Percentiles rank a stretch among this genome's conserved stretches.
Conservation (phyloP, 2,888 invertebrate genomes). For the Yponomeuta malinellus region DNA sequence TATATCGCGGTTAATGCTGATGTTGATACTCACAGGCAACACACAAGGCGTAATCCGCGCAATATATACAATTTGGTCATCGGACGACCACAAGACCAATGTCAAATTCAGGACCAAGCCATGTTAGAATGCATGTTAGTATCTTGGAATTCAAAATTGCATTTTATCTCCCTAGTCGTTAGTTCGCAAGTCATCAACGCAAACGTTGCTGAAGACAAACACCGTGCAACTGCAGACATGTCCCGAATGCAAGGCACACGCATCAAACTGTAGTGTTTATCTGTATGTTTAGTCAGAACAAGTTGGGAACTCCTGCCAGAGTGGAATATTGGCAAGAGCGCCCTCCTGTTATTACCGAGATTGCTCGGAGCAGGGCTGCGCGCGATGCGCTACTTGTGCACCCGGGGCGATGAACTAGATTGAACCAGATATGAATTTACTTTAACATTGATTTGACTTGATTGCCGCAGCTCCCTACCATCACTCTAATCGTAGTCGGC, state of each 20-base stretch:
- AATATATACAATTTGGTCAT: no score
- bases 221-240: not conserved
- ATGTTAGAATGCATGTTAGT: not conserved
- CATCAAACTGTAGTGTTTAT: constrained; percentile 12
- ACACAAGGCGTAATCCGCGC: no score
- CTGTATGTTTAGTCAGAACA: constrained; percentile 15
- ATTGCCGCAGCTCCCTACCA: constrained; percentile 14
- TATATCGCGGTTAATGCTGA: no score
- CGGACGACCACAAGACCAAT: no score
- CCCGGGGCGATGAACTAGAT: constrained; percentile 17
- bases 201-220: not conserved
- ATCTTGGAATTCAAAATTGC: not conserved
- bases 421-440: constrained; percentile 18
- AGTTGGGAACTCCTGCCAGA: constrained; percentile 12
- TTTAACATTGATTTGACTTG: constrained; percentile 20
- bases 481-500: constrained; percentile 17
- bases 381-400: constrained; percentile 23
- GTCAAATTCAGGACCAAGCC: no score
- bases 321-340: constrained; percentile 32
- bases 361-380: constrained; percentile 25
- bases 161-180: not conserved
- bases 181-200: not conserved
- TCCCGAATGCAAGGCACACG: not conserved
- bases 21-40: no score
- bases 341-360: constrained; percentile 34